Base-by-base conservation (phyloP, 2,888 invertebrate genomes). In the Luperina testacea region DNA sequence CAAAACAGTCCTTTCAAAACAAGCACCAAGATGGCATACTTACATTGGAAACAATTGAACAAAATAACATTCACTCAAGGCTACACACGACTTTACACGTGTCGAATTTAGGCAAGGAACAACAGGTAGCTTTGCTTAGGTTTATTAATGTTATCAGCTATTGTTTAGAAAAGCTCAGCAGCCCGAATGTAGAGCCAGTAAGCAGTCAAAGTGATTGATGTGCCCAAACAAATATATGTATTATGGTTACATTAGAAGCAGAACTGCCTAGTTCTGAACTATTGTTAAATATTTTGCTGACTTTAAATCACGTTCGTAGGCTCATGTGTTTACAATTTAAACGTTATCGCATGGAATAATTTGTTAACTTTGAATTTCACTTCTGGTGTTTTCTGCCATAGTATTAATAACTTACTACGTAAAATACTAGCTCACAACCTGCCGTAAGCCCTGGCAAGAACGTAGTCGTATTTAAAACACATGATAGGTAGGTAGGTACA, bases 151-250 rank as follows among this genome's bases (percentile, higher is more conserved):
- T 77, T 86, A 87, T 81, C 77, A 89, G 78, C 89, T 85, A 87
- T 92, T 94, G 94, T 94, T 92, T 90, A 91, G 84, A 84, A 87
- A 90, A 84, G 77, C 76, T 76, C 71, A 76, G 83, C 70, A 65
- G 42, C 79, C 38, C 20, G 27, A 72, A 74, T 27, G 67, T 63
- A 69, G 74, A 64, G 45, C 57, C 67, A 57, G 61, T 64, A 61
- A 76, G 81, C 83, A 77, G 65, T 88, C 81, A 73, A 61, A 77
- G 82, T 92, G 92, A 93, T 93, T 88, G 85, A 93, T 91, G 85
- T 86, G 76, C 87, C 78, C 75, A 92, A 93, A 92, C 90, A 91
- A 88, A 90, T 90, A 86, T 92, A 89, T n/a, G n/a, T n/a, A n/a
- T n/a, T n/a, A n/a, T n/a, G 82, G 89, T 92, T 90, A 88, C 90